Evolutionary conservation across 2,888 invertebrate genomes (phyloP).

Genomic region (Bursaphelenchus okinawaensis): DNA sequence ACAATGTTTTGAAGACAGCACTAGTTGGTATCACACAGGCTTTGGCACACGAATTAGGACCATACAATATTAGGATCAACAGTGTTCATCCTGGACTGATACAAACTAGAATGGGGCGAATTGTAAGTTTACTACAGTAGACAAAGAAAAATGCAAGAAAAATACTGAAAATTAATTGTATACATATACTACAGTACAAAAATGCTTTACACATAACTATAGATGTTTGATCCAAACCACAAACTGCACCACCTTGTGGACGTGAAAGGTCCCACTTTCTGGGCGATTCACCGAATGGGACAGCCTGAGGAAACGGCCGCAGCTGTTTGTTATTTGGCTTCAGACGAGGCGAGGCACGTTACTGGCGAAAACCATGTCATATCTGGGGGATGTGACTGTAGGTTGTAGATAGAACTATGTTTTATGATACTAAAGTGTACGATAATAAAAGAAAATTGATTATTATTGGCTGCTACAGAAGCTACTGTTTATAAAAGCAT

Average conservation of each 20-base stretch:
- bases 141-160: no score
- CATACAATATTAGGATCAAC: conserved; percentile 81
- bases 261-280: not conserved
- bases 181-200: no score
- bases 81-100: conserved; percentile 87
- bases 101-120: conserved; percentile 76
- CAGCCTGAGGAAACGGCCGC: conserved; percentile 68
- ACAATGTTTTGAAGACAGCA: conserved; percentile 86
- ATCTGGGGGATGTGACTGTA: conserved; percentile 71
- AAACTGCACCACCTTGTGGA: conserved; percentile 7
- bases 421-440: no score
- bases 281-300: conserved; percentile 36
- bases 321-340: conserved; percentile 72
- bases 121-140: conserved; percentile 5
- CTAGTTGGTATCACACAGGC: conserved; percentile 80
- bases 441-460: no score
- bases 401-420: no score
- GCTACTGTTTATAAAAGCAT: no score
- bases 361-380: conserved; percentile 79
- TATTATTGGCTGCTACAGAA: no score
- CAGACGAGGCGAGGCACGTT: conserved; percentile 77
- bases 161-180: no score
- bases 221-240: conserved; percentile 22
- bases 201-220: no score
- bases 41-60: conserved; percentile 69